Evolutionary conservation across 1,140 invertebrate genomes (phyloP).

Genomic region (Cydia strobilella): DNA sequence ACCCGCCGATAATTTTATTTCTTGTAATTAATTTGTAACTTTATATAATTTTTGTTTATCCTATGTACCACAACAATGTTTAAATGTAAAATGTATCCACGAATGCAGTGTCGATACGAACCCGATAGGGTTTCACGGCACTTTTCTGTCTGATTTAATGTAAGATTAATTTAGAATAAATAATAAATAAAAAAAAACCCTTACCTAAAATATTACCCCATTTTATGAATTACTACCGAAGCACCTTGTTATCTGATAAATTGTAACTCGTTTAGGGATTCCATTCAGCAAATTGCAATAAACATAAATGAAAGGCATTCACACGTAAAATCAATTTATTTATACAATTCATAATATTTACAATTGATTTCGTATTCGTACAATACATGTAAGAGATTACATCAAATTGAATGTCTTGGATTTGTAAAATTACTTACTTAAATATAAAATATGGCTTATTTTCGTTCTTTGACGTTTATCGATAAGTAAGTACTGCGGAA

Average conservation of each 20-base stretch:
- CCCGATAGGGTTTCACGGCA: no score
- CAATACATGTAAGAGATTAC: constrained; percentile 27
- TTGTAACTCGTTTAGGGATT: background rate
- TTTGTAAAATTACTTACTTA: constrained; percentile 34
- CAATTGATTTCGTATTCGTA: constrained; percentile 26
- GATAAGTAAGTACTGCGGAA: constrained; percentile 34
- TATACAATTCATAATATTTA: constrained; percentile 32
- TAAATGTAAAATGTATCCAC: no score
- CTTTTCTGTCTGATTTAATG: no score
- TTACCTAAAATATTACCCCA: no score
- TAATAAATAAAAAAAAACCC: no score
- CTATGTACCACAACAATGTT: no score
- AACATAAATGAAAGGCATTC: constrained; percentile 2
- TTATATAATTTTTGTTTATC: no score
- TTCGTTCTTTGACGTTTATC: constrained; percentile 31
- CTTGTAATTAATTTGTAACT: no score
- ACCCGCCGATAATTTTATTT: no score
- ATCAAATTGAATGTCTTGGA: constrained; percentile 31
- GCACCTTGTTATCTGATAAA: background rate
- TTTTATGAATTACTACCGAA: no score
- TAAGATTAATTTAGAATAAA: no score
- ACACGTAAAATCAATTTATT: constrained; percentile 32
- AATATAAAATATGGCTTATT: constrained; percentile 37
- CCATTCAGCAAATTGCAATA: constrained; percentile 3
- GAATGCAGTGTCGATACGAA: no score